These are phyloP conservation scores for Phoebastria nigripes DNA, from an alignment of 2,797 vertebrate genomes.

Conservation along the genomic window DNA sequence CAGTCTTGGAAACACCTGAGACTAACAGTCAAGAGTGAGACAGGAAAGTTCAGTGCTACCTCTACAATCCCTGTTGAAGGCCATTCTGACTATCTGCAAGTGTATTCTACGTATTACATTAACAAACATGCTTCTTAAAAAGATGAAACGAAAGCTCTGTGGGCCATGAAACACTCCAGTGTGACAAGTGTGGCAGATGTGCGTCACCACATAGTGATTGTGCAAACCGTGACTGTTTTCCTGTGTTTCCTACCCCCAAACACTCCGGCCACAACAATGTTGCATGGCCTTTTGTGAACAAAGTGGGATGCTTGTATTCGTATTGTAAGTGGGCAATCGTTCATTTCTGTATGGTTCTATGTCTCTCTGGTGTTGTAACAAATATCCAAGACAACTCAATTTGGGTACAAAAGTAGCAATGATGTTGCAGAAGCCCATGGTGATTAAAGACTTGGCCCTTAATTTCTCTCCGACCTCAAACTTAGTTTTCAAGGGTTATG, in stretches of 20 bases:
- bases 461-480: neutral
- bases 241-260: neutral
- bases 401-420: neutral
- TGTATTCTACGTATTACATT: accelerated
- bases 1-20: neutral
- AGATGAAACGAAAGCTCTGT: neutral
- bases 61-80: neutral
- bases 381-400: neutral
- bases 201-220: neutral
- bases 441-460: neutral
- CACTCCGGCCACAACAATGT: neutral
- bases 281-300: neutral
- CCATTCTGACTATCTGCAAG: neutral
- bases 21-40: neutral
- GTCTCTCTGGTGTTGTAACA: neutral
- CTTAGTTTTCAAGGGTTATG: neutral
- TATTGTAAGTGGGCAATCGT: neutral
- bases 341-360: neutral
- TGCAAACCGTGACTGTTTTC: neutral
- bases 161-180: neutral
- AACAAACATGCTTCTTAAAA: neutral
- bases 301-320: neutral
- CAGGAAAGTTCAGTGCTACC: neutral
- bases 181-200: neutral
- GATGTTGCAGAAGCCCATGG: neutral